Conservation (phyloP, 2,113 vertebrate genomes). For the Trichechus manatus region DNA sequence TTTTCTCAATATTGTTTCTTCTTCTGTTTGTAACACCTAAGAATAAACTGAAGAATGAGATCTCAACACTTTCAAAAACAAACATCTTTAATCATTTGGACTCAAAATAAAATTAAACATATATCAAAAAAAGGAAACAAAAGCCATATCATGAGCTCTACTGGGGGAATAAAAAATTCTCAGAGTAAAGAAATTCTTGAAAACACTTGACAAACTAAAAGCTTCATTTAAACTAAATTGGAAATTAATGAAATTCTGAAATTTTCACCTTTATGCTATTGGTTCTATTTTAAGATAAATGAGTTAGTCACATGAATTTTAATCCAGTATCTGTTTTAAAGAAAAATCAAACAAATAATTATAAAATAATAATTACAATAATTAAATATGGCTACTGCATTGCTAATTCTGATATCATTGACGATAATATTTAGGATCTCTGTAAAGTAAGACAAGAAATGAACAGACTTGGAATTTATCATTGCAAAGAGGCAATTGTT, state of each 20-base stretch:
- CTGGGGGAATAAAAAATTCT: not conserved
- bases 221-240: not conserved
- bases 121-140: not conserved
- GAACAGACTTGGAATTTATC: not conserved
- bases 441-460: not conserved
- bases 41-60: not conserved
- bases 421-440: not conserved
- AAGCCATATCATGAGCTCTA: not conserved
- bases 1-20: not conserved
- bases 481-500: not conserved
- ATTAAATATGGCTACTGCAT: not conserved
- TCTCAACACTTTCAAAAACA: not conserved
- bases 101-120: not conserved
- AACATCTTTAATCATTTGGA: not conserved
- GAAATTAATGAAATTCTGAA: not conserved
- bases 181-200: not conserved
- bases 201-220: not conserved
- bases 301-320: not conserved
- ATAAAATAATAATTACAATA: not conserved
- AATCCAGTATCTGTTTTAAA: not conserved
- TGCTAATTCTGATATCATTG: not conserved
- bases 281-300: slow-evolving; percentile 19
- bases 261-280: not conserved
- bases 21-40: not conserved
- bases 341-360: not conserved